Evolutionary conservation across 2,888 invertebrate genomes (phyloP).

Genomic region (Shargacucullia verbasci): DNA sequence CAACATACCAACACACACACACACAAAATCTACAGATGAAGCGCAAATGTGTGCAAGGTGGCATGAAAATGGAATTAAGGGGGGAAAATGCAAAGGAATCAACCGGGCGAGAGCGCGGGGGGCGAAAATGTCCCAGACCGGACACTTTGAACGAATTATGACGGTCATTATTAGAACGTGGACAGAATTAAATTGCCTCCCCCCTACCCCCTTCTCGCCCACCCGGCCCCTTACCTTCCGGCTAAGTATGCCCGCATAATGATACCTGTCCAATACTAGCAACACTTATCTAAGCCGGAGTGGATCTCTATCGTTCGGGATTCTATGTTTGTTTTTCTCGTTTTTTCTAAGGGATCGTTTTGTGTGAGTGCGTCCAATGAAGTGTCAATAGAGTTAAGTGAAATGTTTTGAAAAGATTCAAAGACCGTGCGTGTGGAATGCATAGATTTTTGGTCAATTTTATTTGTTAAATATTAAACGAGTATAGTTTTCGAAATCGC

Average conservation of each 20-base stretch:
- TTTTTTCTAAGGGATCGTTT: conserved; percentile 54
- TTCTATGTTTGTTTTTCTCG: conserved; percentile 53
- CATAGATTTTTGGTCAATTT: conserved; percentile 12
- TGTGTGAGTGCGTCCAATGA: conserved; percentile 52
- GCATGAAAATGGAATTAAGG: conserved; percentile 88
- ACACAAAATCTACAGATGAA: conserved; percentile 70
- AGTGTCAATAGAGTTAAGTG: conserved; percentile 53
- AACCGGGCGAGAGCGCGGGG: conserved; percentile 71
- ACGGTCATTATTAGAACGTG: conserved; percentile 91
- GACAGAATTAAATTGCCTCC: conserved; percentile 90
- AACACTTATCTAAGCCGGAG: conserved; percentile 77
- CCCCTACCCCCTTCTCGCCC: conserved; percentile 64
- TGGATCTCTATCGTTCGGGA: conserved; percentile 66
- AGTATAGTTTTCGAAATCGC: background rate
- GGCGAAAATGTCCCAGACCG: conserved; percentile 88
- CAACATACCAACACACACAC: conserved; percentile 61
- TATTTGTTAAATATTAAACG: conserved; percentile 1
- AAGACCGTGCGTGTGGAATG: conserved; percentile 34
- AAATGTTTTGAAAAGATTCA: conserved; percentile 50
- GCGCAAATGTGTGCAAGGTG: conserved; percentile 86
- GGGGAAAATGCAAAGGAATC: conserved; percentile 88
- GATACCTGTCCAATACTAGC: conserved; percentile 86
- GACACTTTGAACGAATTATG: conserved; percentile 91
- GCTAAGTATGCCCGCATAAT: conserved; percentile 87
- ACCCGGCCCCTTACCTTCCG: conserved; percentile 74